These are phyloP conservation scores for Sitophilus oryzae DNA, from an alignment of 1,140 invertebrate genomes.

Conservation along the genomic window DNA sequence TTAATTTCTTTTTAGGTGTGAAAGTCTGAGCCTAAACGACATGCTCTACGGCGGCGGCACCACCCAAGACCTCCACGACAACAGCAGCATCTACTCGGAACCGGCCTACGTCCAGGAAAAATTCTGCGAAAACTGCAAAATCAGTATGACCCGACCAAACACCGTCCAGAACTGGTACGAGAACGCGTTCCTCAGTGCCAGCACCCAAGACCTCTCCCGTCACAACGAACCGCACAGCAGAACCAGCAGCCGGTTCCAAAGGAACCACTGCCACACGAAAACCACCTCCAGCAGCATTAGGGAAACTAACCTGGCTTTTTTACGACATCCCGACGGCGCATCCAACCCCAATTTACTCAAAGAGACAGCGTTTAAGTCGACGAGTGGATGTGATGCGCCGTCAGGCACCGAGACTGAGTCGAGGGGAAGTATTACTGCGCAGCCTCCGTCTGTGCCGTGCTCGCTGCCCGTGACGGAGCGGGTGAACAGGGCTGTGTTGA, in stretches of 20 bases:
- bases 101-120: conserved; percentile 71
- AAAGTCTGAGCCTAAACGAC: conserved; percentile 66
- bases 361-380: conserved; percentile 18
- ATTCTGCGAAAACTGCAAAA: conserved; percentile 69
- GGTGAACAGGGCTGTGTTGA: conserved; percentile 51
- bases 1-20: conserved; percentile 38
- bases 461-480: conserved; percentile 49
- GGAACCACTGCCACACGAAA: conserved; percentile 46
- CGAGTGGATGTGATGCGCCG: conserved; percentile 12
- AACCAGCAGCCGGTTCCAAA: conserved; percentile 39
- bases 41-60: conserved; percentile 59
- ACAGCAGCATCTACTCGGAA: conserved; percentile 73
- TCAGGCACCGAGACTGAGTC: conserved; percentile 11
- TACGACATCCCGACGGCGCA: conserved; percentile 82
- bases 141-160: conserved; percentile 62
- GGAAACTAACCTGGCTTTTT: conserved; percentile 60
- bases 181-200: conserved; percentile 40
- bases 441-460: conserved; percentile 49
- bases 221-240: conserved; percentile 36
- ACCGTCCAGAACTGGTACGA: conserved; percentile 55
- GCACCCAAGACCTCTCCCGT: conserved; percentile 47
- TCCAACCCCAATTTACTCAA: conserved; percentile 76
- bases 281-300: conserved; percentile 45
- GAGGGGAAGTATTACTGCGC: conserved; percentile 32
- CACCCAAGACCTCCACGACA: conserved; percentile 60